Conservation (phyloP, 2,888 invertebrate genomes). For the Orgyia antiqua region DNA sequence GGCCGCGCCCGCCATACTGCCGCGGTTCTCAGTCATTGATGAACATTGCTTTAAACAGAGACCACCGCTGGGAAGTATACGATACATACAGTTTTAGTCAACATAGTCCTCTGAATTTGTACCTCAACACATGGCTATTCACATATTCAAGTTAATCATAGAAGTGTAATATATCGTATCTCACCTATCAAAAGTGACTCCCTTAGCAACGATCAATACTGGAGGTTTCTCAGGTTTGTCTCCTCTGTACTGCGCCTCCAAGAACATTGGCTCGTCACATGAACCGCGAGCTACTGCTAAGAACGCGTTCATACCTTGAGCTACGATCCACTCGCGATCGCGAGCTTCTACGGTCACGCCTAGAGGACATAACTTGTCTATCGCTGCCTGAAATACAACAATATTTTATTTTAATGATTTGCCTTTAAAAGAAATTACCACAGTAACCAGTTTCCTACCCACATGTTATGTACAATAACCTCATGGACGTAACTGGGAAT, state of each 20-base stretch:
- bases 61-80: slow-evolving; percentile 79
- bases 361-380: slow-evolving; percentile 80
- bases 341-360: slow-evolving; percentile 71
- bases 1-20: slow-evolving; percentile 92
- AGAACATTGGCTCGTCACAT: slow-evolving; percentile 80
- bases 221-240: slow-evolving; percentile 64
- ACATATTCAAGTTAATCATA: too few relatives aligned
- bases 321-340: slow-evolving; percentile 81
- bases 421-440: too few relatives aligned
- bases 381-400: slow-evolving; percentile 48
- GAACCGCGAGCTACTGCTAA: slow-evolving; percentile 84
- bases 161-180: too few relatives aligned
- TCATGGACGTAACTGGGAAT: too few relatives aligned
- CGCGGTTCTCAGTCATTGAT: slow-evolving; percentile 83
- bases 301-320: slow-evolving; percentile 77
- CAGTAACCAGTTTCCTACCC: too few relatives aligned
- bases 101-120: too few relatives aligned
- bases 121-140: too few relatives aligned
- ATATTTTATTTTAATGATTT: neutral
- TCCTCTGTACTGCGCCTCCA: slow-evolving; percentile 80
- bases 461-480: too few relatives aligned
- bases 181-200: slow-evolving; percentile 79
- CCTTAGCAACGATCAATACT: slow-evolving; percentile 82
- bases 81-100: neutral
- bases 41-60: slow-evolving; percentile 81